Conservation (phyloP, 2,888 invertebrate species). For the Philonicus albiceps region DNA sequence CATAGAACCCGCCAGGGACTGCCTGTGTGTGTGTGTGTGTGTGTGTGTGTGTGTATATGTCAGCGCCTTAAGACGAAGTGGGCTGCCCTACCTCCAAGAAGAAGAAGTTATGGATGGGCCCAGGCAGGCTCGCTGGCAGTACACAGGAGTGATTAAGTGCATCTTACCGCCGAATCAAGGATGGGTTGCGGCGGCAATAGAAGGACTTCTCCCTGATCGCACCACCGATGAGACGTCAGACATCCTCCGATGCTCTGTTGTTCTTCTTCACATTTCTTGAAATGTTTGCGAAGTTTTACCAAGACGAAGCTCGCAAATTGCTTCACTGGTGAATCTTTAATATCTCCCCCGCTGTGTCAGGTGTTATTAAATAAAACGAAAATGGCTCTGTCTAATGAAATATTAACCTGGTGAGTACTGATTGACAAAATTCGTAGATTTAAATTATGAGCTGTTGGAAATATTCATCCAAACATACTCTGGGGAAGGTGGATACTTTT, state of each 20-base stretch:
- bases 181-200: neutral
- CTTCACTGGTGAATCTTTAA: neutral
- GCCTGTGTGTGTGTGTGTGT: neutral
- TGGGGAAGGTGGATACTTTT: neutral
- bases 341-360: neutral
- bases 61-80: neutral
- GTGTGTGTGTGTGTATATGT: no score
- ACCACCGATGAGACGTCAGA: neutral
- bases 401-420: neutral
- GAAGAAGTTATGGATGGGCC: neutral
- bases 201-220: neutral
- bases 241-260: neutral
- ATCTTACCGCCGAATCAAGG: neutral
- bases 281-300: neutral
- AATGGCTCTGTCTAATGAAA: neutral
- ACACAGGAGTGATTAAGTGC: neutral
- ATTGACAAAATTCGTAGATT: neutral
- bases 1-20: neutral
- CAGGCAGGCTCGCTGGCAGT: neutral
- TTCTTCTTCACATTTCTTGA: neutral
- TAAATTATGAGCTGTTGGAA: neutral
- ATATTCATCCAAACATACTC: neutral
- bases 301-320: neutral
- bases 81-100: neutral
- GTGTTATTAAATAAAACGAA: neutral